Conservation (phyloP, 2,888 invertebrate species). For the Lasioglossum marginatum region DNA sequence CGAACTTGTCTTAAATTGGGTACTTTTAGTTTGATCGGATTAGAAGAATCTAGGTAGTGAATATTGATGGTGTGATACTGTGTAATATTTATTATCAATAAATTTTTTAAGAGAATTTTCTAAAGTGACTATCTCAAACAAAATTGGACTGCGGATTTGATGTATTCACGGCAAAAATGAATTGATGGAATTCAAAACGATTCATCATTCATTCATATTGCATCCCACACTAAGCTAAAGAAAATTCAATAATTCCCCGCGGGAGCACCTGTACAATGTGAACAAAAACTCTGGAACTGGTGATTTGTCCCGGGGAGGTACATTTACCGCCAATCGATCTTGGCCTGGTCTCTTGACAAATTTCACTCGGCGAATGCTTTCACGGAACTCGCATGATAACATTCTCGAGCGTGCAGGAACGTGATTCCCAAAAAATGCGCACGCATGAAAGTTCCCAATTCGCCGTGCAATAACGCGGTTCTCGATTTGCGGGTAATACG, state of each 20-base stretch:
- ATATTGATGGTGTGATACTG: too few species aligned
- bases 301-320: background rate
- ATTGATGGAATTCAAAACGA: too few species aligned
- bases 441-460: constrained; percentile 7
- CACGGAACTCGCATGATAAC: background rate
- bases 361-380: background rate
- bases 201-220: too few species aligned
- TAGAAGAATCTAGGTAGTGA: background rate
- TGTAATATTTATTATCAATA: background rate
- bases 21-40: background rate
- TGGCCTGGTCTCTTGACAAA: background rate
- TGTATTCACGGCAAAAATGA: too few species aligned
- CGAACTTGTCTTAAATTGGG: background rate
- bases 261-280: background rate
- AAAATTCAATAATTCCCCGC: background rate
- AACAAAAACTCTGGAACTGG: background rate
- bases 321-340: background rate
- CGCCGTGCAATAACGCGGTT: background rate
- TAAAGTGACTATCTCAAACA: too few species aligned
- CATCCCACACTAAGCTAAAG: too few species aligned
- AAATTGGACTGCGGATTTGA: too few species aligned
- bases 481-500: background rate
- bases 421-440: background rate
- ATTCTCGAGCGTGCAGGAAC: background rate
- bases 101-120: background rate